Conservation (phyloP, 2,113 vertebrate genomes). For the Choloepus hoffmanni region DNA sequence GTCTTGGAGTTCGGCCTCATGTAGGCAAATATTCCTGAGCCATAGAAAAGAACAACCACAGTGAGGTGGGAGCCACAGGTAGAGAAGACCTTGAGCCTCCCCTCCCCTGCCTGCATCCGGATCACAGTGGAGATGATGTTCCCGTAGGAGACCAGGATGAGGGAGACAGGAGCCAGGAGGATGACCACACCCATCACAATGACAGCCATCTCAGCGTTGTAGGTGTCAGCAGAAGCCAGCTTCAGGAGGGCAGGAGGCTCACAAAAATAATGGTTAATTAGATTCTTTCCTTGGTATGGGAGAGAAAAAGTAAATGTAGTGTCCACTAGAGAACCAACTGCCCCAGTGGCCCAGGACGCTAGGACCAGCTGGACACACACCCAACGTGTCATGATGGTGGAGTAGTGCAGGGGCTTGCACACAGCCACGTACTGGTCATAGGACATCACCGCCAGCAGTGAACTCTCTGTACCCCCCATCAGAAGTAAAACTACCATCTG, state of each 20-base stretch:
- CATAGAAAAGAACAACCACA: slow-evolving; percentile 76
- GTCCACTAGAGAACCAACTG: slow-evolving; percentile 67
- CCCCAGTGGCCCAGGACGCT: slow-evolving; percentile 73
- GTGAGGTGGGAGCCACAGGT: slow-evolving; percentile 73
- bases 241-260: slow-evolving; percentile 78
- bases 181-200: slow-evolving; percentile 73
- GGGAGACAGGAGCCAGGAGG: slow-evolving; percentile 70
- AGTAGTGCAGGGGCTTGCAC: slow-evolving; percentile 80
- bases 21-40: slow-evolving; percentile 79
- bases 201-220: slow-evolving; percentile 73
- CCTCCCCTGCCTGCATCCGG: slow-evolving; percentile 65
- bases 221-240: slow-evolving; percentile 74
- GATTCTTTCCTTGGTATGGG: slow-evolving; percentile 66
- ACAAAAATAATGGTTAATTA: slow-evolving; percentile 82
- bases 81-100: slow-evolving; percentile 67
- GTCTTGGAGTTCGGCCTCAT: slow-evolving; percentile 74
- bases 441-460: slow-evolving; percentile 77
- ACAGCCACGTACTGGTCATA: slow-evolving; percentile 80
- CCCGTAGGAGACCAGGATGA: slow-evolving; percentile 76
- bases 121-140: slow-evolving; percentile 67
- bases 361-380: slow-evolving; percentile 53
- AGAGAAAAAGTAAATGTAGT: slow-evolving; percentile 67
- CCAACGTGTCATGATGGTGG: slow-evolving; percentile 73
- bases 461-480: slow-evolving; percentile 71
- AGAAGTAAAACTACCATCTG: slow-evolving; percentile 74